These are phyloP conservation scores for Fregata magnificens DNA, from an alignment of 2,113 vertebrate species.

Conservation along the genomic window DNA sequence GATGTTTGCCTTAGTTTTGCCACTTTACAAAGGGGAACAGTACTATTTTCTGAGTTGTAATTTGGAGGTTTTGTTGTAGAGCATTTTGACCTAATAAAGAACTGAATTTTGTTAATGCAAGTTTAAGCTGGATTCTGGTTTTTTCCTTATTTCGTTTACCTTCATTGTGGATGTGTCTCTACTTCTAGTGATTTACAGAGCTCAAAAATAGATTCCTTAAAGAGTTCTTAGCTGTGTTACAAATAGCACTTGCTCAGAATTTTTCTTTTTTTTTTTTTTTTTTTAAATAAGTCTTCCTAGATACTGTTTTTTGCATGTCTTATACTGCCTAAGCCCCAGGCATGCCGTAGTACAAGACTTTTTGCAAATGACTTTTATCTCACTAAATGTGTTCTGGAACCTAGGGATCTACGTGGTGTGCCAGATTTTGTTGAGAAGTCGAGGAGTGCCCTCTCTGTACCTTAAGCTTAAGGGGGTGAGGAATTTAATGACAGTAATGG, in stretches of 20 bases:
- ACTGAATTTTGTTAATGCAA: neutral
- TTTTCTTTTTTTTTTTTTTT: neutral
- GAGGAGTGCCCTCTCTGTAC: neutral
- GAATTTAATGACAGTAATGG: neutral
- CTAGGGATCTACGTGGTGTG: neutral
- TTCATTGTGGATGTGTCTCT: neutral
- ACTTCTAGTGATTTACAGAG: neutral
- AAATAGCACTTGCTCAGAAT: neutral
- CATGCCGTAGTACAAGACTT: neutral
- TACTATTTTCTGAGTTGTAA: neutral
- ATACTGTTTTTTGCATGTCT: neutral
- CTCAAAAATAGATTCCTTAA: neutral
- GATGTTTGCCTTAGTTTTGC: neutral
- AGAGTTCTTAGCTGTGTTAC: neutral
- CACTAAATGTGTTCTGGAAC: neutral
- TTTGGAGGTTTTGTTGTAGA: neutral
- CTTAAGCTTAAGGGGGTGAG: neutral
- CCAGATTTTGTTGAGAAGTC: neutral
- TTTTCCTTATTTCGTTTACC: neutral
- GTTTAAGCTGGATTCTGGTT: neutral
- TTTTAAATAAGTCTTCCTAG: neutral
- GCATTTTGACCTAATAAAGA: neutral
- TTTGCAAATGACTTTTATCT: neutral
- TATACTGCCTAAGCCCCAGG: neutral
- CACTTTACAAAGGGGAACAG: fast-evolving